Base-by-base conservation (phyloP, 2,113 vertebrate genomes). In the Mastomys coucha region DNA sequence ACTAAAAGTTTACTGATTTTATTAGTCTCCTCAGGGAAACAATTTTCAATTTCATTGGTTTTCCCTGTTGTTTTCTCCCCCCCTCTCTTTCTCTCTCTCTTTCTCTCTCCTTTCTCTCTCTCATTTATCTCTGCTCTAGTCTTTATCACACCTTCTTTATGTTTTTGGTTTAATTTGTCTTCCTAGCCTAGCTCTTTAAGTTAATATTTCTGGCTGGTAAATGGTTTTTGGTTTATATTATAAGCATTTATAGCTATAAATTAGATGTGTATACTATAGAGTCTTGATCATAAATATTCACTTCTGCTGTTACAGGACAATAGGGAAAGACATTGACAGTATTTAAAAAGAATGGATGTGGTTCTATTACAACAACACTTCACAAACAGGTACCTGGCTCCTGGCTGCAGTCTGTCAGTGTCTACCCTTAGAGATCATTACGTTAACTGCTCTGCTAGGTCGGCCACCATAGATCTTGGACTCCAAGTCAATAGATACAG, bases 401-500 rank as follows among this genome's bases (percentile, higher is more conserved):
- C 11, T 42, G 20, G 12, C 12, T 92, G 0, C 20, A 39, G n/a
- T 39, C 42, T 88, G 13, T 67, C 42, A 56, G 22, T 31, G 42
- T 86, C 42, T 36, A 86, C 39, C 84, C 67, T 49, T 67, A 67
- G 65, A 22, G 63, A 86, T 36, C 84, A 67, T 67, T 49, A 69
- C 49, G 39, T 4, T 45, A 20, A 24, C 36, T 16, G 4, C 36
- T 90, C 73, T 76, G 86, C 17, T 70, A 58, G 33, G 19, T 42
- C 45, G 63, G 70, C 17, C 10, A 4, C 13, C 16, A 56, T 17
- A 31, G 9, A 45, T 56, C 39, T 7, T 91, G 26, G 63, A 26
- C 67, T 76, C 86, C n/a, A 87, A 65, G 31, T 69, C 65, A 94
- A 95, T 42, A 82, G 20, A 91, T 39, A 72, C 70, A 96, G 10